Base-by-base conservation (phyloP, 2,797 vertebrate genomes). In the Onychomys torridus region DNA sequence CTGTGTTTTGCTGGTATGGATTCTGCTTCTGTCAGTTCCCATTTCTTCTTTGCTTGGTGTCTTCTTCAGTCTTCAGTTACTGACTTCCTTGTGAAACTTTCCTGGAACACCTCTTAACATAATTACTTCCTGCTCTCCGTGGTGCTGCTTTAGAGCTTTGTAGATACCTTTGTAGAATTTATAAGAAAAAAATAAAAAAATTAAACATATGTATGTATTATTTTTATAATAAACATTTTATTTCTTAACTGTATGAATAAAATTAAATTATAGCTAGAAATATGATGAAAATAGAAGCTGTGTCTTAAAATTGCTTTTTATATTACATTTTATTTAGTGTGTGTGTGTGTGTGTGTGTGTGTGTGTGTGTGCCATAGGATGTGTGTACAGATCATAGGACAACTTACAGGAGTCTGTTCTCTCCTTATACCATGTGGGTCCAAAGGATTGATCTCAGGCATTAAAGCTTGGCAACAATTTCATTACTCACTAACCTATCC, bases 11-110 rank as follows among this genome's bases (percentile, higher is more conserved):
- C 7, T 89, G 49, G 19, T 69, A n/a, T 43, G 19, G 32, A 34
- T 67, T 89, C 59, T 12, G 65, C 25, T 89, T 49, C 52, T 0
- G 0, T 37, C 46, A 29, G 21, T 55, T 89, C 17, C 23, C 17
- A 40, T 77, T 43, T 69, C 40, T 92, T 82, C 27, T 46, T 94
- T 89, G 43, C 89, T 57, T 95, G 34, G 17, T 86, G 14, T 81
- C 10, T 65, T 95, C 32, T 89, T 89, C 27, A 63, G 16, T 40
- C 14, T 63, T 61, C 8, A 83, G 37, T 9, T 63, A 43, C 27
- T 43, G 37, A 9, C 37, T 63, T 83, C 37, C 59, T 63, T 43
- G 16, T 83, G 16, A 63, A 13, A 76, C 34, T 8, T 93, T 92
- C 21, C 57, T 61, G 79, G 37, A 73, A 90, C 4, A 21, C 0